Conservation (phyloP, 2,113 vertebrate genomes). For the Xiphophorus hellerii region DNA sequence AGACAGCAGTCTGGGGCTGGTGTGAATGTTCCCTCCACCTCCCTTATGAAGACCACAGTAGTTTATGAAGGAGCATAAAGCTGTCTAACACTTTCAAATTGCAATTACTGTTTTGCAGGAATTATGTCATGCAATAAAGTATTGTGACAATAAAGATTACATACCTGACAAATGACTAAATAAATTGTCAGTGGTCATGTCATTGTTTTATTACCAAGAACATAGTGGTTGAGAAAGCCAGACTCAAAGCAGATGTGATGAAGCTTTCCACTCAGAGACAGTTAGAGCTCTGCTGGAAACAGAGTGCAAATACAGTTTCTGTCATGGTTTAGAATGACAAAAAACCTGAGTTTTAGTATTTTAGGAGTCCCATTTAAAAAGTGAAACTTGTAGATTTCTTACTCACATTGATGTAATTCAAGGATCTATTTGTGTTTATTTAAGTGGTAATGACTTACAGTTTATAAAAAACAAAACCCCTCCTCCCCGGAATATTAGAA, state of each 20-base stretch:
- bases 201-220: constrained; percentile 1
- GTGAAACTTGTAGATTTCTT: too few relatives aligned
- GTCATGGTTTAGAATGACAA: too few relatives aligned
- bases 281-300: not conserved
- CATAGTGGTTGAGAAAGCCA: not conserved
- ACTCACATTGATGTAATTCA: too few relatives aligned
- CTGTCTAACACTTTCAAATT: constrained; percentile 19
- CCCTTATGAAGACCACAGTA: constrained; percentile 21
- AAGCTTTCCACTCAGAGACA: not conserved
- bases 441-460: too few relatives aligned
- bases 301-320: not conserved
- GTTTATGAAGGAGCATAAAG: constrained; percentile 55
- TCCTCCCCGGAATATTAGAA: too few relatives aligned
- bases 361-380: too few relatives aligned
- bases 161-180: constrained; percentile 5
- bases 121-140: constrained; percentile 28
- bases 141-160: constrained; percentile 8
- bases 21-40: constrained; percentile 24
- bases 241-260: not conserved
- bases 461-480: too few relatives aligned
- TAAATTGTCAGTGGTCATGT: not conserved
- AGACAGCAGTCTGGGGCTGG: constrained; percentile 27
- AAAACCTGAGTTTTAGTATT: too few relatives aligned
- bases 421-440: too few relatives aligned
- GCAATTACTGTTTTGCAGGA: constrained; percentile 30